These are phyloP conservation scores for Metallyticus violacea DNA, from an alignment of 2,888 invertebrate species.

Conservation along the genomic window DNA sequence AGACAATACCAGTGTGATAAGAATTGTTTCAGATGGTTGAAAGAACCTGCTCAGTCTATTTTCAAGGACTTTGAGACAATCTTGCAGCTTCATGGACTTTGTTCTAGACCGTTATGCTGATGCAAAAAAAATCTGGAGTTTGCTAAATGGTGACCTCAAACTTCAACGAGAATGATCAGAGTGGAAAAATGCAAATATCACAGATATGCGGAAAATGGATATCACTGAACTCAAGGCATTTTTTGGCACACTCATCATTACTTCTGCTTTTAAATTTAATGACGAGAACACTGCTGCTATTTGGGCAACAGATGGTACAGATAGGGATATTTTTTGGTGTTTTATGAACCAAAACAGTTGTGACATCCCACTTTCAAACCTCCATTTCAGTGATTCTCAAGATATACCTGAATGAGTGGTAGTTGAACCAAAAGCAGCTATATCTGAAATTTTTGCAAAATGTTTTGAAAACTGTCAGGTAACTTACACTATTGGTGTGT, in stretches of 20 bases:
- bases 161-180: neutral
- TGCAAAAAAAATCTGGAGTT: neutral
- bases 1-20: too few relatives aligned
- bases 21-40: neutral
- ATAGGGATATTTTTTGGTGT: neutral
- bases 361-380: neutral
- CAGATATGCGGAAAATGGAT: too few relatives aligned
- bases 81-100: neutral
- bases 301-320: neutral
- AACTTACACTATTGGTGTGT: too few relatives aligned
- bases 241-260: too few relatives aligned
- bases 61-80: neutral
- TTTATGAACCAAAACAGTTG: neutral
- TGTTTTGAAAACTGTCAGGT: too few relatives aligned
- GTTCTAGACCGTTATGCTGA: neutral
- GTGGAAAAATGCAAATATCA: neutral
- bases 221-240: too few relatives aligned
- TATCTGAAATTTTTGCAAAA: too few relatives aligned
- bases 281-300: neutral
- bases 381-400: too few relatives aligned
- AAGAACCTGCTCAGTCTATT: neutral
- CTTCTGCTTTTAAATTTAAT: neutral
- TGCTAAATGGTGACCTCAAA: neutral
- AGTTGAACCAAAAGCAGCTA: too few relatives aligned
- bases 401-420: too few relatives aligned